Evolutionary conservation across 2,888 invertebrate genomes (phyloP), one percentile per base, ranked within the genome.

Genomic region (Thumatha senex): DNA sequence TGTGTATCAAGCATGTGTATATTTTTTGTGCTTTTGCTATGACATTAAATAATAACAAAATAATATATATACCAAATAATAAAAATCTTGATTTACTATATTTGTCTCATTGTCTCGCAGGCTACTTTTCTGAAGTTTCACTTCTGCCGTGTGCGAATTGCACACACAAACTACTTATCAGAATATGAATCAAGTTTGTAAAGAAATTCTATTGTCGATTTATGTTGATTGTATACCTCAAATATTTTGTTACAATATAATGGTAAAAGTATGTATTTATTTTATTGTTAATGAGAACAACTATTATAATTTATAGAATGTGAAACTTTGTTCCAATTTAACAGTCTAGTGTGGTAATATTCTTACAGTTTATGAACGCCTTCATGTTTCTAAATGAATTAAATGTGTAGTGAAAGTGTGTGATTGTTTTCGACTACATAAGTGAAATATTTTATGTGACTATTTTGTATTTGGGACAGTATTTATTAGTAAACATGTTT

Each of bases 321-420:
- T 38, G 38, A 40, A 31, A 40, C 30, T 13, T 38, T 36, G 15
- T 31, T 11, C 15, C 13, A 15, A 33, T 7, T 30, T 46, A 40
- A 48, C 63, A 66, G 67, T 66, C 66, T 66, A 55, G 35, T 46
- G 40, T 61, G 48, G 46, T 54, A 58, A 58, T 71, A 77, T 81
- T 82, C 75, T 68, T 79, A 65, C 82, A 78, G 82, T 82, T 83
- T 80, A 78, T 79, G 74, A 48, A 41, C 60, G 54, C 50, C 66
- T 62, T 46, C 9, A 48, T 51, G 64, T 65, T 63, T 57, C 64
- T 66, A 62, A 46, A n/a, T 9, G 49, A 40, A 18, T 29, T 10
- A 42, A 41, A 46, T 34, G 41, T 51, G 42, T 54, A 51, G 43
- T 48, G 13, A 29, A 38, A 31, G 18, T 24, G 18, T 24, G 18